Percentiles rank a stretch among this genome's conserved stretches.
These are phyloP conservation scores for Abrostola tripartita DNA, from an alignment of 2,888 invertebrate genomes.

Conservation along the genomic window DNA sequence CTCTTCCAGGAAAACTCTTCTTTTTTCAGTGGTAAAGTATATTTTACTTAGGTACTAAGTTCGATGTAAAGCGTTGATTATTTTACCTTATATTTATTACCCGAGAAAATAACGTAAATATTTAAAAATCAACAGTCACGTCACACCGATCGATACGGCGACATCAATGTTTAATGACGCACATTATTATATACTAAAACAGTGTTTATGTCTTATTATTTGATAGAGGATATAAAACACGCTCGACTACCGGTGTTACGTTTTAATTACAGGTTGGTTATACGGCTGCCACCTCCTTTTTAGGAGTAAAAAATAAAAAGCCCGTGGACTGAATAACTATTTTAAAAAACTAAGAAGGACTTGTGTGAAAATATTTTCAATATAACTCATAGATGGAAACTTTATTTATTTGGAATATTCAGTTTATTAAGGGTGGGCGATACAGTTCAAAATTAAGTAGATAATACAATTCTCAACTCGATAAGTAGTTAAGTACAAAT, in stretches of 20 bases:
- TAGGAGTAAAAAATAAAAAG: slow-evolving; percentile 30
- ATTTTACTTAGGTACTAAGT: too few species aligned
- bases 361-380: slow-evolving; percentile 16
- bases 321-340: slow-evolving; percentile 22
- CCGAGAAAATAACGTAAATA: not conserved
- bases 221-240: slow-evolving; percentile 51
- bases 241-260: slow-evolving; percentile 53
- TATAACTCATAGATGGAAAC: slow-evolving; percentile 12
- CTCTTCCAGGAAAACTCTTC: too few species aligned
- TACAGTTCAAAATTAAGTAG: too few species aligned
- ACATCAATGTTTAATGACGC: slow-evolving; percentile 51
- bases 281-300: slow-evolving; percentile 26
- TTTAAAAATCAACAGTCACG: slow-evolving; percentile 28
- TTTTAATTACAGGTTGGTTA: slow-evolving; percentile 51
- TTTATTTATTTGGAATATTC: slow-evolving; percentile 6
- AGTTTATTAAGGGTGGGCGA: too few species aligned
- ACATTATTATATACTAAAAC: slow-evolving; percentile 54
- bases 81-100: not conserved
- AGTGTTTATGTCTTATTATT: slow-evolving; percentile 54
- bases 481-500: too few species aligned
- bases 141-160: slow-evolving; percentile 38
- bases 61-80: too few species aligned
- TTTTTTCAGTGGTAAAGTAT: too few species aligned
- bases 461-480: too few species aligned
- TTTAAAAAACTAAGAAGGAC: slow-evolving; percentile 9